Percentiles rank a stretch among this genome's conserved stretches.
phyloP scores from a whole-genome alignment of 2,888 invertebrate genomes.

The Empis stercorea region DNA sequence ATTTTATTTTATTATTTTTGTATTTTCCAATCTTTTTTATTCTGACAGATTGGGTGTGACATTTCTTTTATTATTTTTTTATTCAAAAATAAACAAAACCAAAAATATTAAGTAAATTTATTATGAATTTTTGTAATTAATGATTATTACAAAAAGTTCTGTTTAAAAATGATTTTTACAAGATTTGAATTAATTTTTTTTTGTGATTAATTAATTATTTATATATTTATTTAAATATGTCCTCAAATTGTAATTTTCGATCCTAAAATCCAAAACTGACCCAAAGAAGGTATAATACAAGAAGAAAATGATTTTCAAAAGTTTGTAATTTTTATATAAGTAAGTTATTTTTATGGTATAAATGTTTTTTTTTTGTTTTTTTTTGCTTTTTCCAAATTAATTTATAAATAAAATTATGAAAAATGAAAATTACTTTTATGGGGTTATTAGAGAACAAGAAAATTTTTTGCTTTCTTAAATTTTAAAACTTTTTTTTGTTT shows the following conservation, averaged over 20 bases:
- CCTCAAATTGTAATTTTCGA: background rate
- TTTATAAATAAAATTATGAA: background rate
- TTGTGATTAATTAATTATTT: too few species aligned
- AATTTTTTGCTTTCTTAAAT: background rate
- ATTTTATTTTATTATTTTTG: background rate
- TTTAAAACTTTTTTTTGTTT: background rate
- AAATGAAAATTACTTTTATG: background rate
- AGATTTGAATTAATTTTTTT: too few species aligned
- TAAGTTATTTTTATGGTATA: too few species aligned
- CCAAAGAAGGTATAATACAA: too few species aligned
- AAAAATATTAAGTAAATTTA: background rate
- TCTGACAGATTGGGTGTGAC: background rate
- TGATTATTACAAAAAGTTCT: too few species aligned
- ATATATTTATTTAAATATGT: too few species aligned
- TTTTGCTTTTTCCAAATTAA: background rate
- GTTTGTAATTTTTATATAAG: too few species aligned
- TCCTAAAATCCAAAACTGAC: too few species aligned
- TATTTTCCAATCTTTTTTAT: background rate
- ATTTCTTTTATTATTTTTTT: background rate
- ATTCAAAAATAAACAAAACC: background rate
- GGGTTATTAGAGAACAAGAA: background rate
- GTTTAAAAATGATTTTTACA: too few species aligned
- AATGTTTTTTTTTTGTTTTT: background rate
- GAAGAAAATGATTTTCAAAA: too few species aligned
- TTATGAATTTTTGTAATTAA: too few species aligned